Conservation (phyloP, 2,888 invertebrate species). For the Thymelicus acteon region DNA sequence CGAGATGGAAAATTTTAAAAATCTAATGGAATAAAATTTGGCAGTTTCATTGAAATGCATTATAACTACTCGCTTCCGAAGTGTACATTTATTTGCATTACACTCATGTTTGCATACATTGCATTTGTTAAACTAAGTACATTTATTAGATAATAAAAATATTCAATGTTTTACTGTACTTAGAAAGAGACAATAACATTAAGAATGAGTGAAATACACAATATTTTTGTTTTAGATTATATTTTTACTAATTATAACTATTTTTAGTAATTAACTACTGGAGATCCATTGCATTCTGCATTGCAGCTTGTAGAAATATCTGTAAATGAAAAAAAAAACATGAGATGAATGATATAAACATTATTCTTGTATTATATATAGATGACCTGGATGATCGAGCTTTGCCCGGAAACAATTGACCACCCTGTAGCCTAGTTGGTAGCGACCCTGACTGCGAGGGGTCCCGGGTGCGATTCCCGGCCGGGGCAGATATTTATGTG, state of each 20-base stretch:
- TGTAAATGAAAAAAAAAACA: conserved; percentile 55
- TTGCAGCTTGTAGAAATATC: conserved; percentile 58
- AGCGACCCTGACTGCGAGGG: too few relatives aligned
- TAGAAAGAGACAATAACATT: conserved; percentile 62
- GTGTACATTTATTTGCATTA: conserved; percentile 45
- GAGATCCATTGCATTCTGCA: conserved; percentile 73
- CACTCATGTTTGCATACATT: too few relatives aligned
- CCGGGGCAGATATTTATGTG: too few relatives aligned
- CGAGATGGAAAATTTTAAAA: background rate
- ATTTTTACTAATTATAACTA: conserved; percentile 68
- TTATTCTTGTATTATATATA: too few relatives aligned
- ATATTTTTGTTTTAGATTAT: conserved; percentile 44
- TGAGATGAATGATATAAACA: too few relatives aligned
- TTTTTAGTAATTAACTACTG: conserved; percentile 63
- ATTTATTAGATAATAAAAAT: conserved; percentile 30
- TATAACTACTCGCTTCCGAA: conserved; percentile 10
- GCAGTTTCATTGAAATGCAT: conserved; percentile 16
- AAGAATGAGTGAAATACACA: conserved; percentile 39
- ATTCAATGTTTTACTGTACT: conserved; percentile 49
- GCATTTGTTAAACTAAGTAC: conserved; percentile 36
- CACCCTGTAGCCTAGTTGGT: too few relatives aligned
- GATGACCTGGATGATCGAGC: too few relatives aligned
- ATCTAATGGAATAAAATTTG: background rate
- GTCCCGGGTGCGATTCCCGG: too few relatives aligned
- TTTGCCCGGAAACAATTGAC: too few relatives aligned